Evolutionary conservation across 2,113 vertebrate species (phyloP), one percentile per base, ranked within the genome.

Genomic region (Phoxinus phoxinus): DNA sequence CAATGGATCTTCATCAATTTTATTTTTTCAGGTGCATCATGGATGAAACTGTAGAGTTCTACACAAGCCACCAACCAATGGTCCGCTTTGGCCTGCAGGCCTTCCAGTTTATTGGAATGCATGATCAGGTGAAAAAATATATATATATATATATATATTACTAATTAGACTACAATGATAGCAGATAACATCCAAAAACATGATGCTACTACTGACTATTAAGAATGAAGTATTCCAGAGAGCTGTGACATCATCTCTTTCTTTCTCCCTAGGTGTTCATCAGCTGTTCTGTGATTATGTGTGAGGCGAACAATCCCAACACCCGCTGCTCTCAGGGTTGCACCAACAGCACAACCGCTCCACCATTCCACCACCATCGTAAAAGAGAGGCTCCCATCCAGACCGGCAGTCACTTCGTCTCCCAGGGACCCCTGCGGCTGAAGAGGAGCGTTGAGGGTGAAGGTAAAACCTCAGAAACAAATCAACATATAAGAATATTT

Each of bases 401-500:
- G 90, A 93, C 86, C 5, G n/a, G 56, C 15, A 74, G 12, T 9
- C 94, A 95, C 89, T 89, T 91, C 2, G 75, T 95, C 79, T 95
- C 94, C 89, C 95, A 95, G 91, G 94, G 95, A 44, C 93, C 94
- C 12, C 51, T 95, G 84, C 90, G 90, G 8, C 25, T 95, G 15
- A 88, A 15, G 81, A 89, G 83, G 44, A 86, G 88, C 2, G 6
- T 51, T 32, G 32, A 41, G 32, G 35, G 1, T 56, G 35, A 77
- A 72, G 63, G 30, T 65, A 56, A 69, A 25, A 51, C 25, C 3
- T 48, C 25, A 48, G 41, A 71, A 69, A 69, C 7, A 69, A 11
- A 1, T 11, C 0, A 37, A 37, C 67, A 35, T 21, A 35, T 21
- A 35, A 1, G 15, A 69, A 21, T 21, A 69, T 69, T 69, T 69